phyloP scores from a whole-genome alignment of 1,140 invertebrate genomes.

The Mylabris phalerata region DNA sequence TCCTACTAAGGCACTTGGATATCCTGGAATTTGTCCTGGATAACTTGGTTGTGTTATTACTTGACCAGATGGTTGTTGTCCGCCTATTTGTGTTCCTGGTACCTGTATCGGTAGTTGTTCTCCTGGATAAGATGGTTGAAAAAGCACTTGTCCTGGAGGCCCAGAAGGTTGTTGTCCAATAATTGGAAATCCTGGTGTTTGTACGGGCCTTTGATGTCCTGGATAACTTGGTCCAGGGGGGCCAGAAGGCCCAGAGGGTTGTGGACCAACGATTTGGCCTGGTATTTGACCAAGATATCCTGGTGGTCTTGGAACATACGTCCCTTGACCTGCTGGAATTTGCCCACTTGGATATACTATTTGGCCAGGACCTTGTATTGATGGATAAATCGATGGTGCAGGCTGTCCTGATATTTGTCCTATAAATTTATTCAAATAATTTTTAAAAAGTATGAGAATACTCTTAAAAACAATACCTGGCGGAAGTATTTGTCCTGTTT shows the following conservation, averaged over 20 bases:
- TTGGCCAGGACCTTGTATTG: constrained; percentile 1
- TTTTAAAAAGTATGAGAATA: no score
- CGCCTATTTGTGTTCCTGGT: constrained; percentile 12
- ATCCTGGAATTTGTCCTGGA: constrained; percentile 12
- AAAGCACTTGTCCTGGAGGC: constrained; percentile 3
- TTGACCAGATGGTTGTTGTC: constrained; percentile 3
- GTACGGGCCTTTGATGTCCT: constrained; percentile 4
- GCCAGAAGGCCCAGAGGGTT: not conserved
- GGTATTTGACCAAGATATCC: constrained; percentile 2
- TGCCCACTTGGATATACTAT: constrained; percentile 2
- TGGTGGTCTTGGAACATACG: not conserved
- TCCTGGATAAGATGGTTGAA: not conserved
- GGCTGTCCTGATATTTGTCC: constrained; percentile 2
- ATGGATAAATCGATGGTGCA: not conserved
- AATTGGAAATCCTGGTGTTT: not conserved
- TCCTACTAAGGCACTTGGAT: not conserved
- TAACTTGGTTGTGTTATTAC: not conserved
- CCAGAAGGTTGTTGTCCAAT: not conserved
- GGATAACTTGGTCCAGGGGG: constrained; percentile 12
- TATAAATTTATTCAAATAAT: not conserved
- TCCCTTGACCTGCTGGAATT: not conserved
- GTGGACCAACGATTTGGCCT: constrained; percentile 2
- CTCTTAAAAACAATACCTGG: not conserved
- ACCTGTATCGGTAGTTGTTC: not conserved
- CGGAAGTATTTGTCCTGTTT: constrained; percentile 5